These are phyloP conservation scores for Paramormyrops hopkinsi DNA, from an alignment of 2,797 vertebrate species.

Conservation along the genomic window DNA sequence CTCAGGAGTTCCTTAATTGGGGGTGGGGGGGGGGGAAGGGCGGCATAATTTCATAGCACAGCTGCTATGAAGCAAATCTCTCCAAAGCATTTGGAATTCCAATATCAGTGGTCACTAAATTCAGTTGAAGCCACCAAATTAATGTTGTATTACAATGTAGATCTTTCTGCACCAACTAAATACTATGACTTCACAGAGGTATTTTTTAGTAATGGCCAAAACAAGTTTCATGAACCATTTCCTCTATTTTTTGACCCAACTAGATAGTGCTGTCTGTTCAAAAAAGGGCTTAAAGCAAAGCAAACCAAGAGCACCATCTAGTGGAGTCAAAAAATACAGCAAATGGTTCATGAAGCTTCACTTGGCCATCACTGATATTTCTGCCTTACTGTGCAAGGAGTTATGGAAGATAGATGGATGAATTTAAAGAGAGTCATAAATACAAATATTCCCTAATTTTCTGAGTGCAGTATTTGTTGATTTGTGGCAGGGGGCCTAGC, in stretches of 20 bases:
- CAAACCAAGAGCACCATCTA: neutral
- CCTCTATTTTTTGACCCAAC: neutral
- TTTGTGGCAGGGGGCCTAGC: neutral
- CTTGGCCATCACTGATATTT: neutral
- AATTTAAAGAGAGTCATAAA: neutral
- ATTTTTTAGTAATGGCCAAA: neutral
- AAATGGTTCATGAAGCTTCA: neutral
- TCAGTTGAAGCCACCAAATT: neutral
- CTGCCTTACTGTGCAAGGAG: neutral
- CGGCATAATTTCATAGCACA: no score
- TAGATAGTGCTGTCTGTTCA: neutral
- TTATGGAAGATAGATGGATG: neutral
- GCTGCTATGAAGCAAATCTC: neutral
- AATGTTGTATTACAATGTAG: neutral
- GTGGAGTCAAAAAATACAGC: neutral
- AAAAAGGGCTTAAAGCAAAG: neutral
- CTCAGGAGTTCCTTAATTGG: constrained; percentile 79
- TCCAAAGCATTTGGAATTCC: neutral
- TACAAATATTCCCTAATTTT: neutral
- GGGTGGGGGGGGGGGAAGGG: neutral
- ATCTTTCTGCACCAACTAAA: neutral
- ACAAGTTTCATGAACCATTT: neutral
- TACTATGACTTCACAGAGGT: neutral
- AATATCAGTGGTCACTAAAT: neutral
- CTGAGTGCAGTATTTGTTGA: neutral